A percentile compares a stretch with the other conserved stretches of the same genome.
phyloP scores from a whole-genome alignment of 2,888 invertebrate species.

The Philhelius pedissequus region DNA sequence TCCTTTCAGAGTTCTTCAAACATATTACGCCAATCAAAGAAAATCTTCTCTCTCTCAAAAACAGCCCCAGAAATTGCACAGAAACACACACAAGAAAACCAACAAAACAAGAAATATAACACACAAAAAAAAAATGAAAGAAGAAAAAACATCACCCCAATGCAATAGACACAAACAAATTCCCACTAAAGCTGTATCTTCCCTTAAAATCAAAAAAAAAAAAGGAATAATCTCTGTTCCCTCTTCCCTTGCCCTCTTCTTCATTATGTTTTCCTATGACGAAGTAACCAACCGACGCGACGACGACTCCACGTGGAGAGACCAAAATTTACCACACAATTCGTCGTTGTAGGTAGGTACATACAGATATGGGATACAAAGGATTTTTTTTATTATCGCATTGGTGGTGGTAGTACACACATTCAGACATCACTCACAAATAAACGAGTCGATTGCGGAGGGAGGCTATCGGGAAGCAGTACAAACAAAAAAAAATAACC shows the following conservation, averaged over 20 bases:
- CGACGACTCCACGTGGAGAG: conserved; percentile 63
- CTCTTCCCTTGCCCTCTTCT: neutral
- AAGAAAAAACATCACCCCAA: conserved; percentile 12
- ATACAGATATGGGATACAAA: conserved; percentile 30
- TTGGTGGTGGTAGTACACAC: neutral
- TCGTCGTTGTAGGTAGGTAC: no score
- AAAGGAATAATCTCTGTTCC: conserved; percentile 15
- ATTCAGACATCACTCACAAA: neutral
- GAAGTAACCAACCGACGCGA: neutral
- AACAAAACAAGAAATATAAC: conserved; percentile 29
- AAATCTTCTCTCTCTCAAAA: neutral
- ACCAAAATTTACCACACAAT: conserved; percentile 19
- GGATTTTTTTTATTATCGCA: conserved; percentile 35
- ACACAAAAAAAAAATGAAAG: conserved; percentile 13
- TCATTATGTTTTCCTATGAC: neutral
- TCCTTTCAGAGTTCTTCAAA: conserved; percentile 21
- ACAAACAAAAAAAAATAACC: neutral
- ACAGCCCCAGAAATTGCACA: neutral
- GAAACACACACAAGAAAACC: neutral
- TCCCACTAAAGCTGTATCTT: conserved; percentile 21
- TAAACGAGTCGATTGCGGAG: neutral
- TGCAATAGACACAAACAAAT: conserved; percentile 41
- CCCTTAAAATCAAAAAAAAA: conserved; percentile 6
- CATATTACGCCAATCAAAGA: conserved; percentile 43
- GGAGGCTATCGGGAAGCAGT: neutral